Evolutionary conservation across 2,888 invertebrate genomes (phyloP).

Genomic region (Gryllus longicercus): DNA sequence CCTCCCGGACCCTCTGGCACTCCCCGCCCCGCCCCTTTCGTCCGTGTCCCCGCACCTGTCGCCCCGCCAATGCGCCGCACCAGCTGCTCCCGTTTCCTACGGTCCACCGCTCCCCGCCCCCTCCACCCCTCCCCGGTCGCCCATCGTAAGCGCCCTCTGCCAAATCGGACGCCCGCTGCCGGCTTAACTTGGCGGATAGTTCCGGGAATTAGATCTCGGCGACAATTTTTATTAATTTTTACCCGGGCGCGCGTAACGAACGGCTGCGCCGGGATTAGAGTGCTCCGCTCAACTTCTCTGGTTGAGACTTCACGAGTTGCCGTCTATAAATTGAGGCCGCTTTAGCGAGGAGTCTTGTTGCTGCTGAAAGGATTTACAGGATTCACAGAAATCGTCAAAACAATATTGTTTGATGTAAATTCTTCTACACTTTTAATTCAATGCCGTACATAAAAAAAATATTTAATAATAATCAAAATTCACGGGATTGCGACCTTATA

Average conservation of each 20-base stretch:
- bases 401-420: no score
- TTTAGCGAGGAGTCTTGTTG: not conserved
- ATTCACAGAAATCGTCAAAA: no score
- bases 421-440: no score
- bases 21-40: not conserved
- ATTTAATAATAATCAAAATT: no score
- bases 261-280: not conserved
- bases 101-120: no score
- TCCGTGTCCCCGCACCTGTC: not conserved
- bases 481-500: no score
- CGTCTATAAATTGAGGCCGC: not conserved
- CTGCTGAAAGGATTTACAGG: no score
- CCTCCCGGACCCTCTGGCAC: not conserved
- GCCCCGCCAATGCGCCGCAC: no score
- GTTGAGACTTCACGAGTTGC: not conserved
- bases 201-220: slow-evolving; percentile 1
- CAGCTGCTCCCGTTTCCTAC: no score
- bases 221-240: slow-evolving; percentile 17
- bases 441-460: no score
- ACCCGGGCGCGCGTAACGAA: not conserved
- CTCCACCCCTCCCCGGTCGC: no score
- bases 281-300: not conserved
- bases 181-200: not conserved
- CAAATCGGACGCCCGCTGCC: not conserved
- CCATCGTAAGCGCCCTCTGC: not conserved